A percentile compares a stretch with the other conserved stretches of the same genome.
Evolutionary conservation across 2,797 vertebrate genomes (phyloP).

Genomic region (Carapus acus): DNA sequence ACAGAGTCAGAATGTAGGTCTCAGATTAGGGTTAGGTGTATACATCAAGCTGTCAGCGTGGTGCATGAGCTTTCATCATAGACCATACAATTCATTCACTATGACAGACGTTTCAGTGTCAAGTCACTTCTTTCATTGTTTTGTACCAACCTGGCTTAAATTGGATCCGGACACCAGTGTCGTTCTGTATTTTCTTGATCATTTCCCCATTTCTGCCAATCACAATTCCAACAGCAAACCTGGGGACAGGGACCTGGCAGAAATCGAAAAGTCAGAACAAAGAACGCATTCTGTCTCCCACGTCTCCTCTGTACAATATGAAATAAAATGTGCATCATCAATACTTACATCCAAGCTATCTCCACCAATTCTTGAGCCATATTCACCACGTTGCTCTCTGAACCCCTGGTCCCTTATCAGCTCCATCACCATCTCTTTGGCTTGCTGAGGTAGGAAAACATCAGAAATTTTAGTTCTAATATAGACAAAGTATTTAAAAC

Average conservation of each 20-base stretch:
- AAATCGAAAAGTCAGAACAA: neutral
- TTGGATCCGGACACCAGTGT: constrained; percentile 96
- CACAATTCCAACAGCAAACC: constrained; percentile 98
- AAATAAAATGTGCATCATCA: constrained; percentile 35
- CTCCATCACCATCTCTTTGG: constrained; percentile 99
- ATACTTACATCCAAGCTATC: constrained; percentile 90
- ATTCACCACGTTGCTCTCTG: constrained; percentile 95
- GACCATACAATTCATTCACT: constrained; percentile 33
- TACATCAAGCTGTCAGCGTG: constrained; percentile 66
- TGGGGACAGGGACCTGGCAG: constrained; percentile 89
- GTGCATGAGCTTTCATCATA: constrained; percentile 61
- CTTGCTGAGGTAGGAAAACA: too few species aligned
- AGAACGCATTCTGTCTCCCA: neutral
- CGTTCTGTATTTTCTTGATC: constrained; percentile 99
- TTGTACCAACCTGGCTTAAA: constrained; percentile 88
- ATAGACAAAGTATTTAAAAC: too few species aligned
- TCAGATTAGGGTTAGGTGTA: constrained; percentile 57
- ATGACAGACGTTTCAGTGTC: too few species aligned
- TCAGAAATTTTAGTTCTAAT: too few species aligned
- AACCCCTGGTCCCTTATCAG: constrained; percentile 98
- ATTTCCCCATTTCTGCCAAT: constrained; percentile 98
- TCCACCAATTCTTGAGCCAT: constrained; percentile 88
- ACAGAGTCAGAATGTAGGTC: constrained; percentile 37
- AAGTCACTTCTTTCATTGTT: too few species aligned
- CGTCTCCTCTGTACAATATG: too few species aligned